Conservation (phyloP, 2,888 invertebrate genomes). For the Parochlus steinenii region DNA sequence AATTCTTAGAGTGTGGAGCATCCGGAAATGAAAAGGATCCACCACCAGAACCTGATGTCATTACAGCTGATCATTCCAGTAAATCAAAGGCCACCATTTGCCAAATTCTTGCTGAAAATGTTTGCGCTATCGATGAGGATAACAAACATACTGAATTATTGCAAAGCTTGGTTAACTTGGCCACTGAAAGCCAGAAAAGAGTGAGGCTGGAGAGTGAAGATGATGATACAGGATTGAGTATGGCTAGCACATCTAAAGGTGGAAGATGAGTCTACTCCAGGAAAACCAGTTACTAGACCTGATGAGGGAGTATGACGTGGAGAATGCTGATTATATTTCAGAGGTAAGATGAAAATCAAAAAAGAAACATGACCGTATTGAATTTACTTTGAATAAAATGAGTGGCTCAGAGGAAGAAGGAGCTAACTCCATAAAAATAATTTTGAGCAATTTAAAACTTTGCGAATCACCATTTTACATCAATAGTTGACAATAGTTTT, state of each 20-base stretch:
- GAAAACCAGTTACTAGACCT: no score
- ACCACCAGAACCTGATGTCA: conserved; percentile 17
- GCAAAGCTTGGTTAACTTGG: conserved; percentile 40
- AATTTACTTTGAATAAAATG: no score
- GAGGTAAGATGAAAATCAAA: no score
- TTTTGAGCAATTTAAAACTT: no score
- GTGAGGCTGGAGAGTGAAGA: conserved; percentile 25
- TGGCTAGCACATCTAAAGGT: conserved; percentile 26
- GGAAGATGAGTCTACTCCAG: no score
- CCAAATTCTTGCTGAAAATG: conserved; percentile 56
- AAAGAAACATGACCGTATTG: no score
- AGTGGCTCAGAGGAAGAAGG: no score
- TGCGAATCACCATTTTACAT: no score
- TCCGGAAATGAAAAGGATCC: conserved; percentile 17
- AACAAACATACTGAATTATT: conserved; percentile 64
- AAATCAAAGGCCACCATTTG: conserved; percentile 41
- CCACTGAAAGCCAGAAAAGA: conserved; percentile 33
- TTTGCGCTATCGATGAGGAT: conserved; percentile 64
- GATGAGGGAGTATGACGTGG: conserved; percentile 31
- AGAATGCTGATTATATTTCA: conserved; percentile 31
- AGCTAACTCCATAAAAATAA: no score
- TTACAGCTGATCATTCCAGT: conserved; percentile 14
- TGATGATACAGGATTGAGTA: conserved; percentile 20
- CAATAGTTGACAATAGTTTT: no score
- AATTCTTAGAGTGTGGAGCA: conserved; percentile 39